These are phyloP conservation scores for Meliscaeva auricollis DNA, from an alignment of 2,888 invertebrate species.

Conservation along the genomic window DNA sequence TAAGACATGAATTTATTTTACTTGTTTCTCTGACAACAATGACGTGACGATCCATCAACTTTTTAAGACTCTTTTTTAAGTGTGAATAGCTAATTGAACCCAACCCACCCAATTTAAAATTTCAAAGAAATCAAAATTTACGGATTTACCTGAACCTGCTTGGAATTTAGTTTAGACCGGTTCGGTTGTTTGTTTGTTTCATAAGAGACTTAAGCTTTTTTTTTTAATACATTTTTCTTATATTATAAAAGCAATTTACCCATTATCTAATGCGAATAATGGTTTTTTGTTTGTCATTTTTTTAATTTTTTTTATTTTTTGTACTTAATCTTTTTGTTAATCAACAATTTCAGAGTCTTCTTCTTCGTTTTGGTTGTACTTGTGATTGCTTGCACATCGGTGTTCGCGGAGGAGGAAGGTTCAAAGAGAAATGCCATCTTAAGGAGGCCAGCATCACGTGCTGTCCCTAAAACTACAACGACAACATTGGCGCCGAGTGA, in stretches of 20 bases:
- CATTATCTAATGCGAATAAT: background rate
- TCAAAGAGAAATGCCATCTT: constrained; percentile 59
- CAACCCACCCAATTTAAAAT: constrained; percentile 43
- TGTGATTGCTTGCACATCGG: constrained; percentile 47
- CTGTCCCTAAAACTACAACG: constrained; percentile 80
- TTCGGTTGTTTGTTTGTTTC: constrained; percentile 26
- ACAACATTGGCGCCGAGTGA: constrained; percentile 80
- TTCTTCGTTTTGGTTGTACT: constrained; percentile 60
- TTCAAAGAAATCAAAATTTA: constrained; percentile 37
- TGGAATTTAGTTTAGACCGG: constrained; percentile 51
- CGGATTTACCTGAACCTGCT: constrained; percentile 41
- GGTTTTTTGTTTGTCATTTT: too few relatives aligned
- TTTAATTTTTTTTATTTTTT: constrained; percentile 9
- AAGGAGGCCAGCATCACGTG: constrained; percentile 79
- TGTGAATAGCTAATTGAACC: constrained; percentile 65
- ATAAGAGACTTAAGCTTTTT: constrained; percentile 17
- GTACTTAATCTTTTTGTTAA: constrained; percentile 5
- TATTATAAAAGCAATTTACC: constrained; percentile 15
- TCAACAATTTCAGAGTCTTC: constrained; percentile 42
- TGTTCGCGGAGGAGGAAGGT: constrained; percentile 66
- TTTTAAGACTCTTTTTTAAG: background rate
- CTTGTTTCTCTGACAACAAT: constrained; percentile 28
- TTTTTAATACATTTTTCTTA: background rate
- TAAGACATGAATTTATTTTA: constrained; percentile 46
- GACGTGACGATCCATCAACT: constrained; percentile 51